These are phyloP conservation scores for Sminthurinus signatus DNA, from an alignment of 1,140 invertebrate species.

Conservation along the genomic window DNA sequence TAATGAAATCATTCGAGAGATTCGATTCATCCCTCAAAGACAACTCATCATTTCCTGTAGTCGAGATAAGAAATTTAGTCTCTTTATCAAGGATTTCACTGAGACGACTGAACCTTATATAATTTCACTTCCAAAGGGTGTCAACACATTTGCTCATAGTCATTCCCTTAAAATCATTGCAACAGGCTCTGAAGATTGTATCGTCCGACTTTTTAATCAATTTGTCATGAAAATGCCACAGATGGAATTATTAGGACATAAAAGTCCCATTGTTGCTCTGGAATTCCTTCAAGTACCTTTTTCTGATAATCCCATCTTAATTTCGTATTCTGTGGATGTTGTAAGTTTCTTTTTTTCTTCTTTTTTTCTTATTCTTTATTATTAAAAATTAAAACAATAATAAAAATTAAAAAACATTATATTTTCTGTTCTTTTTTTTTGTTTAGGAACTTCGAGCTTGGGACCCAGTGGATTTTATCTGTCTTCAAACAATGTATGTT, in stretches of 20 bases:
- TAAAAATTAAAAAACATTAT: not conserved
- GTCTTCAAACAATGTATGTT: conserved; percentile 34
- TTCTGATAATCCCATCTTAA: conserved; percentile 18
- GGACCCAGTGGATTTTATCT: conserved; percentile 30
- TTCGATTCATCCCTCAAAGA: conserved; percentile 22
- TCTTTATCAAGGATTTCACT: conserved; percentile 29
- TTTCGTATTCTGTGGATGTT: conserved; percentile 34
- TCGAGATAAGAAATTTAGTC: conserved; percentile 31
- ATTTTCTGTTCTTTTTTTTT: too few relatives aligned
- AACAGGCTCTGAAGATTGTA: conserved; percentile 35
- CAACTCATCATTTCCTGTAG: conserved; percentile 27
- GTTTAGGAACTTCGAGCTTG: conserved; percentile 39
- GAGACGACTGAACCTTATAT: conserved; percentile 26
- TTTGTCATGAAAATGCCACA: conserved; percentile 30
- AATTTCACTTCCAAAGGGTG: conserved; percentile 28
- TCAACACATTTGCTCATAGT: conserved; percentile 31
- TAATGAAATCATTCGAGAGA: conserved; percentile 19
- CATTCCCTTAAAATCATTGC: conserved; percentile 28
- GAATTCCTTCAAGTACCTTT: conserved; percentile 27
- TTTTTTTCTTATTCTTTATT: conserved; percentile 6
- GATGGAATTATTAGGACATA: conserved; percentile 37
- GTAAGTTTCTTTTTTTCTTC: conserved; percentile 23
- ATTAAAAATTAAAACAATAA: not conserved
- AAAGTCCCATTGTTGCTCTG: conserved; percentile 18
- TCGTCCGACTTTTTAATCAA: conserved; percentile 35